phyloP scores from a whole-genome alignment of 2,888 invertebrate genomes.

The Sphaerophoria rueppellii region DNA sequence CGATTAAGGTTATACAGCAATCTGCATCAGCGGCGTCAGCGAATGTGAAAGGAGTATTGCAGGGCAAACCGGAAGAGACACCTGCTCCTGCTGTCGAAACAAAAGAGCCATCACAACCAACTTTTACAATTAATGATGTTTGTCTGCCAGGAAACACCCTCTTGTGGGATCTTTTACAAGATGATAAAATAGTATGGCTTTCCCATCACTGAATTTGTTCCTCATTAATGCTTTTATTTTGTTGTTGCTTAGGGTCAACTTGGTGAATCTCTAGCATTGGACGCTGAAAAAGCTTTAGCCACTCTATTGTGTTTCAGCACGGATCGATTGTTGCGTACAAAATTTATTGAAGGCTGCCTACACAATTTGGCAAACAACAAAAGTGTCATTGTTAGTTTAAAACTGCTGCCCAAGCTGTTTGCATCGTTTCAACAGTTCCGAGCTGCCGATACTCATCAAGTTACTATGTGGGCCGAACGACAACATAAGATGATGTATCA shows the following conservation, averaged over 20 bases:
- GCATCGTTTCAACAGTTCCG: conserved; percentile 95
- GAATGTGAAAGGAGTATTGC: background rate
- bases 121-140: conserved; percentile 85
- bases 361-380: conserved; percentile 93
- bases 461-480: conserved; percentile 95
- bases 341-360: conserved; percentile 97
- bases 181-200: conserved; percentile 90
- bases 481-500: conserved; percentile 96
- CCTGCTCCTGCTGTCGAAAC: conserved; percentile 48
- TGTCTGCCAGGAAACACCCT: conserved; percentile 96
- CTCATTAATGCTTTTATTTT: background rate
- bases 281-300: conserved; percentile 96
- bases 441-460: conserved; percentile 92
- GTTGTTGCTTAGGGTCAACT: conserved; percentile 86
- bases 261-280: conserved; percentile 94
- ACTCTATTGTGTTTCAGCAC: conserved; percentile 95
- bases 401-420: conserved; percentile 93
- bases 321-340: conserved; percentile 93
- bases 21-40: conserved; percentile 16
- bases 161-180: conserved; percentile 96
- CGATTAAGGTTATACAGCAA: conserved; percentile 53
- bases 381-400: conserved; percentile 94
- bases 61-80: conserved; percentile 55
- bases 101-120: conserved; percentile 75
- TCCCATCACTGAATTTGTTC: conserved; percentile 13